phyloP scores from a whole-genome alignment of 1,140 invertebrate genomes.

The Liolophura sinensis region DNA sequence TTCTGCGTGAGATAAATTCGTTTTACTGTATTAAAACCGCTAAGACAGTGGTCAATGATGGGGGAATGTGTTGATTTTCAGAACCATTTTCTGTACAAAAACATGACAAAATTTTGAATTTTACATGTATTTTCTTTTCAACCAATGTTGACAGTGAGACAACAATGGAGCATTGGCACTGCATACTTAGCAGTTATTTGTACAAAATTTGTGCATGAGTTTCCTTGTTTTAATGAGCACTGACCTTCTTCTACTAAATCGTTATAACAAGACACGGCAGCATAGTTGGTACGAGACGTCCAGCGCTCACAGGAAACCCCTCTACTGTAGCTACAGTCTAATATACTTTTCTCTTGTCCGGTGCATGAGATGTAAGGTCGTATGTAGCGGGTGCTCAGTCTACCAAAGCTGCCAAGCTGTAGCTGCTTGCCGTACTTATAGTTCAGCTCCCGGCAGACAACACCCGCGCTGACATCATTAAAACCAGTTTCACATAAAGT shows the following conservation, averaged over 20 bases:
- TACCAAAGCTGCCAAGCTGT: conserved; percentile 34
- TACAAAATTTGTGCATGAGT: too few species aligned
- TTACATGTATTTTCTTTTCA: too few species aligned
- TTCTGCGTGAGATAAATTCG: too few species aligned
- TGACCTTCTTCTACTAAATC: conserved; percentile 31
- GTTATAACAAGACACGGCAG: conserved; percentile 42
- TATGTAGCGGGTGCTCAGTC: conserved; percentile 23
- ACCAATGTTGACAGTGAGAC: too few species aligned
- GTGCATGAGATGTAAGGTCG: conserved; percentile 32
- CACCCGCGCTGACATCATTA: conserved; percentile 67
- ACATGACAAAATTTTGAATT: too few species aligned
- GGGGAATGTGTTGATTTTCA: too few species aligned
- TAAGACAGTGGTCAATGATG: too few species aligned
- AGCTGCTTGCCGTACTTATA: conserved; percentile 16
- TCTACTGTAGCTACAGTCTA: conserved; percentile 29
- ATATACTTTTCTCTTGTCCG: conserved; percentile 33
- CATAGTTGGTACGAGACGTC: conserved; percentile 31
- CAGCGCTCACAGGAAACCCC: conserved; percentile 28
- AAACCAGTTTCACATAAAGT: conserved; percentile 77
- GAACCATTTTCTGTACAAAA: too few species aligned
- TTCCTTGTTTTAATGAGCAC: not conserved
- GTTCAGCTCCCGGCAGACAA: conserved; percentile 74
- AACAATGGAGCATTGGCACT: too few species aligned
- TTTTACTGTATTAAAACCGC: too few species aligned
- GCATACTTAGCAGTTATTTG: too few species aligned